Base-by-base conservation (phyloP, 2,888 invertebrate species). In the Cataglyphis rosenhaueri region DNA sequence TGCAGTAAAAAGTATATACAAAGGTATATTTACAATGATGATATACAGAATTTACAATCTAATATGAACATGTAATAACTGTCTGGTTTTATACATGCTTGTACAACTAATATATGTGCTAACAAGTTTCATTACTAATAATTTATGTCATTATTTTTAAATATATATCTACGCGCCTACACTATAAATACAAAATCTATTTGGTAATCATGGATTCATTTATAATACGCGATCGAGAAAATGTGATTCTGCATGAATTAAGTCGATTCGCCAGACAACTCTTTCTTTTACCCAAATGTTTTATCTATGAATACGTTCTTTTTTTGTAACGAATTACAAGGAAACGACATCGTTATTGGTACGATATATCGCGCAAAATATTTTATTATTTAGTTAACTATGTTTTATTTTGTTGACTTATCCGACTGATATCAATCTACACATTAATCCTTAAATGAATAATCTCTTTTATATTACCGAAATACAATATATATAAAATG, bases 1-100 rank as follows among this genome's bases (percentile, higher is more conserved):
- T 61, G 84, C 88, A 90, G 85, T 68, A 89, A 84, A 89, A 90
- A 85, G 88, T 92, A 92, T 92, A 86, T 92, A 92, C 92, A 92
- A 88, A 83, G 86, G 86, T 89, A 88, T 92, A 92, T 92, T 90
- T 92, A 92, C 92, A 92, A 78, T 88, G 86, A 86, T 86, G 88
- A 88, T 91, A 88, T 91, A 88, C 89, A 88, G 91, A 84, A 79
- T 52, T 68, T 57, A 79, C 8, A 25, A 71, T 25, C 71, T 32
- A 70, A 44, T 5, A 71, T 35, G 38, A 71, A n/a, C 32, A 71
- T 57, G 32, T 57, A 18, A 32, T 70, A 78, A 57, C 32, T 55
- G 41, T 59, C 12, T 18, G 12, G 21, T 71, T 79, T 71, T 79
- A 78, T 78, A 79, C 71, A 79, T 71, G 29, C 12, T 59, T 59